phyloP scores from a whole-genome alignment of 1,140 invertebrate genomes.

The Galendromus occidentalis region DNA sequence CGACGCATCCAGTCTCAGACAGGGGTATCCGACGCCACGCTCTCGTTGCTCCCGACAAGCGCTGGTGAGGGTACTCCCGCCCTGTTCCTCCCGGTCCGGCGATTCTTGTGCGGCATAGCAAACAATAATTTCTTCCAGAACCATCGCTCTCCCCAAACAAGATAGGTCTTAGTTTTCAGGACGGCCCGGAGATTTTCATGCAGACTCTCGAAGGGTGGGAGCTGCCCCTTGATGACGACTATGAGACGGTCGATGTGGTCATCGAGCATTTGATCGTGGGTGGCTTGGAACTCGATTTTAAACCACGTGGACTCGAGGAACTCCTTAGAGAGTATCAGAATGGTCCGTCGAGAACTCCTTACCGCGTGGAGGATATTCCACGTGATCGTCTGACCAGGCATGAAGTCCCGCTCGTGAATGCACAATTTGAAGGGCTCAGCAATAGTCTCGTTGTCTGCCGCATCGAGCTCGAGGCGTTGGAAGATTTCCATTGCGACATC shows the following conservation, averaged over 20 bases:
- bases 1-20: too few relatives aligned
- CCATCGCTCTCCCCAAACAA: slow-evolving; percentile 54
- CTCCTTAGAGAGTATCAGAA: slow-evolving; percentile 35
- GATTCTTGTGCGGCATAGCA: slow-evolving; percentile 38
- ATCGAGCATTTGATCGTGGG: slow-evolving; percentile 23
- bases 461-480: background rate
- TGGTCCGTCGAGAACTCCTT: slow-evolving; percentile 50
- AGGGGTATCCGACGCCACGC: too few relatives aligned
- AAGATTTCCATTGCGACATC: background rate
- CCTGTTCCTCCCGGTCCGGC: too few relatives aligned
- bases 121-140: slow-evolving; percentile 64
- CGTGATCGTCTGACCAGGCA: slow-evolving; percentile 46
- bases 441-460: background rate
- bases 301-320: slow-evolving; percentile 26
- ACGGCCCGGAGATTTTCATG: too few relatives aligned
- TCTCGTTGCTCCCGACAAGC: too few relatives aligned
- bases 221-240: slow-evolving; percentile 22
- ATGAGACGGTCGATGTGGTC: slow-evolving; percentile 22
- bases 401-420: slow-evolving; percentile 58
- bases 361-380: slow-evolving; percentile 58
- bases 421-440: slow-evolving; percentile 23
- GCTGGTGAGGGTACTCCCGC: too few relatives aligned
- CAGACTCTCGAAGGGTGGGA: slow-evolving; percentile 14
- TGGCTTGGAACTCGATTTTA: slow-evolving; percentile 23
- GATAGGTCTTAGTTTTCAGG: slow-evolving; percentile 30